Evolutionary conservation across 2,888 invertebrate species (phyloP).

Genomic region (Candidula unifasciata): DNA sequence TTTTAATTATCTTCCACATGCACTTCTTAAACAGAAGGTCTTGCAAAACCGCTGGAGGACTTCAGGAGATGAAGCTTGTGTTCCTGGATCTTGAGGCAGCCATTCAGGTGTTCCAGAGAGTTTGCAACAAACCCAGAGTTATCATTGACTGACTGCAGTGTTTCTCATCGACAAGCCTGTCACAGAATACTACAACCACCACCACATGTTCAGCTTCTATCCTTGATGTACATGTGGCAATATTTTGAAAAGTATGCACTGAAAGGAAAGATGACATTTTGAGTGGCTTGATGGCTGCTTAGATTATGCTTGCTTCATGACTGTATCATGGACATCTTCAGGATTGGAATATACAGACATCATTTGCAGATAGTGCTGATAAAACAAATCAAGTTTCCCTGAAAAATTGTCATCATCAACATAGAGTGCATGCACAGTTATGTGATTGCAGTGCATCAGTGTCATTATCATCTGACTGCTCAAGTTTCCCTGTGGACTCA

Average conservation of each 20-base stretch:
- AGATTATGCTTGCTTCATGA: neutral
- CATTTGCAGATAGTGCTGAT: no score
- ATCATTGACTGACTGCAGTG: no score
- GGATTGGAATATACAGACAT: no score
- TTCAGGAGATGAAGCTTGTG: slow-evolving; percentile 44
- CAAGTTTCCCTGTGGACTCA: neutral
- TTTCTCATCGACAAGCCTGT: no score
- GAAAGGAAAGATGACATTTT: neutral
- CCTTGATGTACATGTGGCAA: no score
- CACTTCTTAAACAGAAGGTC: slow-evolving; percentile 27
- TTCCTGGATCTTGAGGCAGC: neutral
- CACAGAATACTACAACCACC: no score
- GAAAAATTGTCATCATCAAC: neutral
- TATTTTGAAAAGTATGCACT: no score
- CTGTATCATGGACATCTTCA: neutral
- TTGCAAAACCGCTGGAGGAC: slow-evolving; percentile 40
- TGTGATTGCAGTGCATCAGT: no score
- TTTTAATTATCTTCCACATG: slow-evolving; percentile 8
- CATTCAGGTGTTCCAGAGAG: neutral
- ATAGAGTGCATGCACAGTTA: neutral
- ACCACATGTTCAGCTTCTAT: no score
- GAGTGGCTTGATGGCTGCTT: neutral
- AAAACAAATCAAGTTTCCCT: neutral
- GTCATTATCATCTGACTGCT: no score
- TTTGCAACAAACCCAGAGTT: neutral